Conservation (phyloP, 92 coral and sea anemone species). For the Epizoanthus scotinus region DNA sequence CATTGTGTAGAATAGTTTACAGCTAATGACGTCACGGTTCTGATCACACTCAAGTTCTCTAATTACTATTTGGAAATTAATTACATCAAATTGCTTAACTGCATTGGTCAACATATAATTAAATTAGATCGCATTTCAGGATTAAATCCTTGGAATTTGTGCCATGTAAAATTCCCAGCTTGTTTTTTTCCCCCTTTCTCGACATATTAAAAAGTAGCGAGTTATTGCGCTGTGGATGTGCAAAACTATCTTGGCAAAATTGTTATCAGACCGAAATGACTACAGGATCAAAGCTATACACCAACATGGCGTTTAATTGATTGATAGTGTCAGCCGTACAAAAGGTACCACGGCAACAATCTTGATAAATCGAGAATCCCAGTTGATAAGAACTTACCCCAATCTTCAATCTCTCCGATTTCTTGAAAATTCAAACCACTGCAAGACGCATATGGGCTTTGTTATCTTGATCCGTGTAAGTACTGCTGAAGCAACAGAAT, state of each 20-base stretch:
- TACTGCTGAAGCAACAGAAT: neutral
- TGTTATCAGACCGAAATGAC: constrained; percentile 4
- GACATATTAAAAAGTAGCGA: neutral
- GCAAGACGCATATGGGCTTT: neutral
- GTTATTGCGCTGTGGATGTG: neutral
- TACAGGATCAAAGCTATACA: neutral
- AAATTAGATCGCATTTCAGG: constrained; percentile 67
- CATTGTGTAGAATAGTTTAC: constrained; percentile 29
- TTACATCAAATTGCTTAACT: constrained; percentile 65
- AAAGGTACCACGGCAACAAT: constrained; percentile 33
- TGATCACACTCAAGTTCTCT: constrained; percentile 43
- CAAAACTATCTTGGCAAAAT: constrained; percentile 1
- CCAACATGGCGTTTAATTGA: constrained; percentile 22
- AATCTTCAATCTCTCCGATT: neutral
- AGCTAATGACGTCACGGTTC: constrained; percentile 41
- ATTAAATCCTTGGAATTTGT: constrained; percentile 35
- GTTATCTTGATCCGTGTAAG: neutral
- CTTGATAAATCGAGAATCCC: constrained; percentile 12
- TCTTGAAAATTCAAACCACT: neutral
- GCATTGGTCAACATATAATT: constrained; percentile 71
- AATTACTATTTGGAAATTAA: constrained; percentile 54
- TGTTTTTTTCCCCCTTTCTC: neutral
- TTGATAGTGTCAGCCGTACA: constrained; percentile 26
- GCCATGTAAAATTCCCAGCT: constrained; percentile 11
- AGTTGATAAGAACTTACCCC: constrained; percentile 39